Evolutionary conservation across 2,797 vertebrate species (phyloP).

Genomic region (Molossus molossus): DNA sequence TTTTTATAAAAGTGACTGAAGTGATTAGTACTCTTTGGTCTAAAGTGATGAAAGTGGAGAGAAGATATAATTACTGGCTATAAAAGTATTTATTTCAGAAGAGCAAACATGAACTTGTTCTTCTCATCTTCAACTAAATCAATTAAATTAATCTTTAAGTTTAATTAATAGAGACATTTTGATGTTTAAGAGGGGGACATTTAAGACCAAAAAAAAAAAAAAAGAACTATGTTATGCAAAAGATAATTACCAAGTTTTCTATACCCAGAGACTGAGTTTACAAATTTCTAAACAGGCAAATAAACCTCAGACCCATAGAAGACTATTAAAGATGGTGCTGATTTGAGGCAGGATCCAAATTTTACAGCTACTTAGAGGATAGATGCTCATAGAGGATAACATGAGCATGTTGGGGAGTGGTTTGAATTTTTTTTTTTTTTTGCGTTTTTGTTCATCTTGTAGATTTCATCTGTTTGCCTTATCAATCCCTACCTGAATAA

Average conservation of each 20-base stretch:
- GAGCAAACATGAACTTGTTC: not conserved
- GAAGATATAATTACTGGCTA: not conserved
- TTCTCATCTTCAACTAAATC: not conserved
- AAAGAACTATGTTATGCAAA: not conserved
- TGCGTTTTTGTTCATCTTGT: not conserved
- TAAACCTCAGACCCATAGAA: not conserved
- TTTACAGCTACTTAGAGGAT: not conserved
- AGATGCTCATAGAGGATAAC: not conserved
- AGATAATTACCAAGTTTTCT: not conserved
- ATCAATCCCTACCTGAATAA: not conserved
- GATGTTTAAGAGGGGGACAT: not conserved
- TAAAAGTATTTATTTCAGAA: constrained; percentile 54
- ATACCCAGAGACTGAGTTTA: not conserved
- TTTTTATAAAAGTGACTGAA: constrained; percentile 9
- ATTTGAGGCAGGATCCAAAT: not conserved
- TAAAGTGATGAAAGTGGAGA: constrained; percentile 20
- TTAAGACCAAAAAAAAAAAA: not conserved
- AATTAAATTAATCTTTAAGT: constrained; percentile 38
- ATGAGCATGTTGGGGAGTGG: not conserved
- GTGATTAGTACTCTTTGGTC: not conserved
- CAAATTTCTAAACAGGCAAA: not conserved
- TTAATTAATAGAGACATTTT: constrained; percentile 21
- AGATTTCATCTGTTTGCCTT: not conserved
- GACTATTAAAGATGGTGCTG: not conserved
- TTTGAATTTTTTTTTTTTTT: not conserved